phyloP scores from a whole-genome alignment of 2,797 vertebrate genomes.

The Phrynocephalus vlangalii region DNA sequence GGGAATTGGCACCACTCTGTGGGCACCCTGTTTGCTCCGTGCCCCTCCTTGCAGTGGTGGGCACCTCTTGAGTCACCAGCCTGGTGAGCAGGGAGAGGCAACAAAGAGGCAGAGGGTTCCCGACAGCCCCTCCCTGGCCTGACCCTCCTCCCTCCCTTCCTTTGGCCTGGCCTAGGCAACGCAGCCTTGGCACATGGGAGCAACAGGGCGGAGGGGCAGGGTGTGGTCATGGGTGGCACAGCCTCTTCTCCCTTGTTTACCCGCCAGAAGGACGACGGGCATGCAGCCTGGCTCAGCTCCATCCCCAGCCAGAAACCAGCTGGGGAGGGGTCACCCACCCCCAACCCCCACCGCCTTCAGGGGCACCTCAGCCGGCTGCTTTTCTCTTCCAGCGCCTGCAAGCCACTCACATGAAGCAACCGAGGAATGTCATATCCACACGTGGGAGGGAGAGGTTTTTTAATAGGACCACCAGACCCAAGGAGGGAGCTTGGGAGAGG shows the following conservation, averaged over 20 bases:
- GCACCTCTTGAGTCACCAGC: too few relatives aligned
- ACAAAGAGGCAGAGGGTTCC: not conserved
- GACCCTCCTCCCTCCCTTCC: not conserved
- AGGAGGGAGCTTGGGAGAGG: too few relatives aligned
- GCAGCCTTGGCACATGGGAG: not conserved
- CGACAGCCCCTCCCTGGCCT: not conserved
- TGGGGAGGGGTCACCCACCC: too few relatives aligned
- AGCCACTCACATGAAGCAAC: too few relatives aligned
- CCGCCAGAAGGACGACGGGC: too few relatives aligned
- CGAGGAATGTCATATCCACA: too few relatives aligned
- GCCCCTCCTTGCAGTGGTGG: too few relatives aligned
- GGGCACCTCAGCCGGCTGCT: not conserved
- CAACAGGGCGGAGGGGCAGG: not conserved
- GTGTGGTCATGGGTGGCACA: not conserved
- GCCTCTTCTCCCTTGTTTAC: not conserved
- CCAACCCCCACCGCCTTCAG: too few relatives aligned
- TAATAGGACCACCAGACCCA: too few relatives aligned
- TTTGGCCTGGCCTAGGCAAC: not conserved
- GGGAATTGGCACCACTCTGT: not conserved
- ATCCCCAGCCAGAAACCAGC: not conserved
- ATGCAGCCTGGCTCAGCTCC: not conserved
- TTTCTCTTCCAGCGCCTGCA: not conserved
- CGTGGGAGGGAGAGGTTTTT: too few relatives aligned
- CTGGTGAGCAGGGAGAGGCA: not conserved
- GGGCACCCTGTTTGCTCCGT: too few relatives aligned